phyloP scores from a whole-genome alignment of 2,113 vertebrate species.

The Periophthalmus modestus region DNA sequence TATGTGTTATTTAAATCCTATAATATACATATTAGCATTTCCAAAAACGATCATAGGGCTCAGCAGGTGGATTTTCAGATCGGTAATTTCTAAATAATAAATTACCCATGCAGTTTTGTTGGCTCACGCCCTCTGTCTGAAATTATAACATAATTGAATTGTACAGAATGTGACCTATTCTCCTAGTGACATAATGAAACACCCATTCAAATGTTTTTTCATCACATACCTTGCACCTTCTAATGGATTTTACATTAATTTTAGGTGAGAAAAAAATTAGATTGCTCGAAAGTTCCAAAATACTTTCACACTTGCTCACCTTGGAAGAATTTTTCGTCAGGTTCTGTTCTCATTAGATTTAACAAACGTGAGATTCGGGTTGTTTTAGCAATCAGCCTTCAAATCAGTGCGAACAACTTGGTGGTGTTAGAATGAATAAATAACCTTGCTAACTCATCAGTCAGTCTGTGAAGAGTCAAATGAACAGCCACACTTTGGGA shows the following conservation, averaged over 20 bases:
- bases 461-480: background rate
- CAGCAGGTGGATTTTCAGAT: too few relatives aligned
- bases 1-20: too few relatives aligned
- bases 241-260: background rate
- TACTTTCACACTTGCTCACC: constrained; percentile 1
- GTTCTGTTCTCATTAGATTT: background rate
- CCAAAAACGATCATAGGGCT: too few relatives aligned
- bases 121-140: too few relatives aligned
- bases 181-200: too few relatives aligned
- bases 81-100: too few relatives aligned
- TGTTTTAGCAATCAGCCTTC: constrained; percentile 2
- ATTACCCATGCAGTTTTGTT: too few relatives aligned
- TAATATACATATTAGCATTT: too few relatives aligned
- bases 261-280: background rate
- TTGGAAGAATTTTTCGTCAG: background rate
- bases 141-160: too few relatives aligned
- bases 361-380: background rate
- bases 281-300: background rate
- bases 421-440: background rate
- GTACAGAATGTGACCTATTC: too few relatives aligned
- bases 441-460: constrained; percentile 7
- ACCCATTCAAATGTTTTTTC: too few relatives aligned
- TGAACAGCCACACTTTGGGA: background rate
- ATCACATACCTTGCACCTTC: background rate
- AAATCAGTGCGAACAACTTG: constrained; percentile 1